Evolutionary conservation across 2,113 vertebrate genomes (phyloP).

Genomic region (Nanorana parkeri): DNA sequence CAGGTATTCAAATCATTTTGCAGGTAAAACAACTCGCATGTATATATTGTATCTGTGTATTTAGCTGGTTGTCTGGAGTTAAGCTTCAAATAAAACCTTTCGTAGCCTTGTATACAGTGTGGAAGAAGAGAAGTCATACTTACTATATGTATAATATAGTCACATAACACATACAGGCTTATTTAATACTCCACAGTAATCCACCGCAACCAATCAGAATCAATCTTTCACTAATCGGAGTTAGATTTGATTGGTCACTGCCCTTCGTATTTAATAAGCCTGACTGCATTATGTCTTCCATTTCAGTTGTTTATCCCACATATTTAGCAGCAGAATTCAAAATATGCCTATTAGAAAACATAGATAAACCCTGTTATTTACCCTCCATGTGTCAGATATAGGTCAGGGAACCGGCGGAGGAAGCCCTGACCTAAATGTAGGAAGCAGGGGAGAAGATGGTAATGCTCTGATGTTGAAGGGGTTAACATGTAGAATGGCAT

Average conservation of each 20-base stretch:
- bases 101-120: too few species aligned
- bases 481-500: constrained; percentile 4
- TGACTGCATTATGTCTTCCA: neutral
- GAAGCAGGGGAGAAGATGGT: neutral
- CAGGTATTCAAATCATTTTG: too few species aligned
- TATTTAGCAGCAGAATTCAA: neutral
- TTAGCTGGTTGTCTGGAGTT: too few species aligned
- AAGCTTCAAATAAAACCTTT: too few species aligned
- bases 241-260: neutral
- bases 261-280: neutral
- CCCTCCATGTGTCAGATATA: neutral
- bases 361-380: neutral
- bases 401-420: neutral
- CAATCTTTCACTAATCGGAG: neutral
- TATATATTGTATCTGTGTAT: too few species aligned
- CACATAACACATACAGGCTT: too few species aligned
- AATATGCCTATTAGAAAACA: neutral
- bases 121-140: too few species aligned
- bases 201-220: neutral
- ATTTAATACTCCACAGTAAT: too few species aligned
- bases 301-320: neutral
- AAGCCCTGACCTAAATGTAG: neutral
- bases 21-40: too few species aligned
- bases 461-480: constrained; percentile 3
- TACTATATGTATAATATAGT: too few species aligned